These are phyloP conservation scores for Lordiphosa collinella DNA, from an alignment of 1,140 invertebrate species.

Conservation along the genomic window DNA sequence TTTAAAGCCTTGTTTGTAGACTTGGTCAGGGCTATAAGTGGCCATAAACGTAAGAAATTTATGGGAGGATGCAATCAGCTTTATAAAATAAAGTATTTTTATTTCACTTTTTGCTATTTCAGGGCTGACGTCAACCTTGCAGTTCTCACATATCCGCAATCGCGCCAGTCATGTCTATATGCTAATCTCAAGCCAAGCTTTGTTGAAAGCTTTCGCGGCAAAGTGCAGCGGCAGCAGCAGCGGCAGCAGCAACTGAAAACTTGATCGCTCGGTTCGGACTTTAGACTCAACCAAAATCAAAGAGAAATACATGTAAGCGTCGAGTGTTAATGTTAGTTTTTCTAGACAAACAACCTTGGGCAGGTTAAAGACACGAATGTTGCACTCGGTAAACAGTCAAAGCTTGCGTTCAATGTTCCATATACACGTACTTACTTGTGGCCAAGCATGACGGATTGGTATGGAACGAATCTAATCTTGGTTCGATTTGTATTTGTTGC, in stretches of 20 bases:
- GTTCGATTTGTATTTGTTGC: no score
- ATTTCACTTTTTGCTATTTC: neutral
- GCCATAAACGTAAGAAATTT: slow-evolving; percentile 8
- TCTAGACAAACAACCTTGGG: slow-evolving; percentile 13
- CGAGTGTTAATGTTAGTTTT: slow-evolving; percentile 10
- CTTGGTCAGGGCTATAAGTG: slow-evolving; percentile 1
- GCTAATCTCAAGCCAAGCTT: no score
- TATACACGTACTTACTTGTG: no score
- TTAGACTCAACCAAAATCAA: slow-evolving; percentile 6
- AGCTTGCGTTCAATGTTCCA: no score
- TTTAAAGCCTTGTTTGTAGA: neutral
- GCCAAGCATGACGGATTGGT: no score
- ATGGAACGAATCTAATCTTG: no score
- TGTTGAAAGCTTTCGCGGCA: no score
- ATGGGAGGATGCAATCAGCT: slow-evolving; percentile 5
- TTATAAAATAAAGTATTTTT: neutral
- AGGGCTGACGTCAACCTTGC: no score
- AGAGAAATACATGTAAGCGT: neutral
- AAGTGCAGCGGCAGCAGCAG: neutral
- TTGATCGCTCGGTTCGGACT: slow-evolving; percentile 7
- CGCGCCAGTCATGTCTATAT: no score
- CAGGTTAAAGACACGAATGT: slow-evolving; percentile 11
- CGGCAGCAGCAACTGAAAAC: slow-evolving; percentile 1
- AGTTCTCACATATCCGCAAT: no score
- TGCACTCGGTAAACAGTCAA: slow-evolving; percentile 2